These are phyloP conservation scores for Meloe dianella DNA, from an alignment of 2,888 invertebrate genomes.

Conservation along the genomic window DNA sequence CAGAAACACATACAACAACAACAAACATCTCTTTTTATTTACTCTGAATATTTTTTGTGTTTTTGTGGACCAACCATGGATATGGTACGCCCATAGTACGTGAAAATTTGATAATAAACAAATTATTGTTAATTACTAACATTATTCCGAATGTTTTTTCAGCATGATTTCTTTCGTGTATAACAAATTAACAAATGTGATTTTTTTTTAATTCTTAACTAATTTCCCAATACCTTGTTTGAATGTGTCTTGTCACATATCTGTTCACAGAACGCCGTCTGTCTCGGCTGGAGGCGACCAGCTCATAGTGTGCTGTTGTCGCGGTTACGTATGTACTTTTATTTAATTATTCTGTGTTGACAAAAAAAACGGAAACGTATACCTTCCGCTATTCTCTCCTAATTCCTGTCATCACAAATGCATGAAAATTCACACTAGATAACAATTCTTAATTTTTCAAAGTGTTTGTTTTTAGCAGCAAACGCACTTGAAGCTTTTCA, in stretches of 20 bases:
- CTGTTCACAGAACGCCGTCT: slow-evolving; percentile 90
- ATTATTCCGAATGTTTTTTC: background rate
- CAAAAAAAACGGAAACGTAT: no score
- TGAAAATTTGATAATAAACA: no score
- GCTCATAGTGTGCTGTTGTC: slow-evolving; percentile 66
- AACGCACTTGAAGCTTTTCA: background rate
- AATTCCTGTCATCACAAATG: background rate
- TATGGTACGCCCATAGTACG: slow-evolving; percentile 7
- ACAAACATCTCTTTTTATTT: slow-evolving; percentile 17
- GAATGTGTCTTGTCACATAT: slow-evolving; percentile 46
- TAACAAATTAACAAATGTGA: background rate
- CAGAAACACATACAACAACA: slow-evolving; percentile 19
- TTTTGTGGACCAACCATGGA: slow-evolving; percentile 11
- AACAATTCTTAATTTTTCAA: no score
- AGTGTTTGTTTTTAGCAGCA: background rate
- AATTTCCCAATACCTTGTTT: slow-evolving; percentile 21
- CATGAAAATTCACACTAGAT: background rate
- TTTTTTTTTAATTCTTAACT: background rate
- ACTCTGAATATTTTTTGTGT: slow-evolving; percentile 11
- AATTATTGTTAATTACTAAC: background rate
- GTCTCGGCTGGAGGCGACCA: slow-evolving; percentile 86
- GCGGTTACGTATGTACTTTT: slow-evolving; percentile 46
- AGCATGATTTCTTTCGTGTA: background rate
- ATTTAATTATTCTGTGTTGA: slow-evolving; percentile 16
- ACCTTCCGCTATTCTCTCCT: no score